Percentiles rank a stretch among this genome's conserved stretches.
Evolutionary conservation across 1,140 invertebrate species (phyloP).

Genomic region (Penaeus chinensis): DNA sequence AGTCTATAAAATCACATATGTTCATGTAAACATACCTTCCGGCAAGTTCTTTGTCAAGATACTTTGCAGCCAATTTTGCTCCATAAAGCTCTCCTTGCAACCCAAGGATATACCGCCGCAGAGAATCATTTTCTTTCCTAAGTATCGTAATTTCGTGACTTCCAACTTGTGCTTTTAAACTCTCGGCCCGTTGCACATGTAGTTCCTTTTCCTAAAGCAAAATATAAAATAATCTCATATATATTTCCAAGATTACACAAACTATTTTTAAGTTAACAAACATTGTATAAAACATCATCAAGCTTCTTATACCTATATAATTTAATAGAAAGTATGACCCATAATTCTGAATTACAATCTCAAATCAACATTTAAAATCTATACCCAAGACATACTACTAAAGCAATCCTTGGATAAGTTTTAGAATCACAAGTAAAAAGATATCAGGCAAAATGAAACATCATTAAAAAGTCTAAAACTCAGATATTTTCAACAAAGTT

Average conservation of each 20-base stretch:
- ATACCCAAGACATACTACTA: too few species aligned
- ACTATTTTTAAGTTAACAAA: too few species aligned
- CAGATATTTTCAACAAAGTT: neutral
- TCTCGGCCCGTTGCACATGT: conserved; percentile 68
- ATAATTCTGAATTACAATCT: too few species aligned
- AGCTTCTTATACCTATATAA: too few species aligned
- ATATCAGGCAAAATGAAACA: too few species aligned
- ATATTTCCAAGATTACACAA: neutral
- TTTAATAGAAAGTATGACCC: too few species aligned
- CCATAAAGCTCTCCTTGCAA: conserved; percentile 86
- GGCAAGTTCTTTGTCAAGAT: conserved; percentile 87
- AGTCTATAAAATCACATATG: neutral
- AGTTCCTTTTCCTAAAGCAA: conserved; percentile 67
- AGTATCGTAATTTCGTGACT: conserved; percentile 77
- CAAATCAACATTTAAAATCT: too few species aligned
- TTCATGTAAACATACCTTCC: conserved; percentile 72
- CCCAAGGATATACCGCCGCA: conserved; percentile 78
- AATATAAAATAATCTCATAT: neutral
- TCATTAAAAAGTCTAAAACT: too few species aligned
- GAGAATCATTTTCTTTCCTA: conserved; percentile 77
- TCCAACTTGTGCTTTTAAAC: conserved; percentile 68
- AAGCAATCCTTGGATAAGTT: too few species aligned
- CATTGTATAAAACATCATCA: too few species aligned
- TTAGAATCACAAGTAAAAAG: too few species aligned
- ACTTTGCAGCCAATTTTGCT: conserved; percentile 84